These are phyloP conservation scores for Drosophila athabasca DNA, from an alignment of 1,140 invertebrate genomes.

Conservation along the genomic window DNA sequence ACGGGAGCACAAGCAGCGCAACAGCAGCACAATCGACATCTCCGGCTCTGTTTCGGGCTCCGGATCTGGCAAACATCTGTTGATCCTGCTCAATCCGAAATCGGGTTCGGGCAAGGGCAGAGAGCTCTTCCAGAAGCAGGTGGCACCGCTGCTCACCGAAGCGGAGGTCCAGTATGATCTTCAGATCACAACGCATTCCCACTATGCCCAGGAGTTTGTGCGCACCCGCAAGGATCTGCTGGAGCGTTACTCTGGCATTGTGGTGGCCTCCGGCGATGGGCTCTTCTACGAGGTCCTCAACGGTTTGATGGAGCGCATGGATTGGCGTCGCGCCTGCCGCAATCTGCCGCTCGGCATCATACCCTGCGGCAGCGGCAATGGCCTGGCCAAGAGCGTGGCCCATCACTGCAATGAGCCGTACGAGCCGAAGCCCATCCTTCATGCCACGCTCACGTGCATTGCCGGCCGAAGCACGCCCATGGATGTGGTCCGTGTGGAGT, in stretches of 20 bases:
- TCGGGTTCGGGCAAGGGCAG: constrained; percentile 94
- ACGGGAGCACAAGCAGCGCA: constrained; percentile 47
- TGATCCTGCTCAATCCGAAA: constrained; percentile 96
- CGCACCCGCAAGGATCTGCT: constrained; percentile 89
- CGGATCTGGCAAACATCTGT: constrained; percentile 81
- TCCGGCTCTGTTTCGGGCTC: not conserved
- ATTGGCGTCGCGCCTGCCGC: constrained; percentile 92
- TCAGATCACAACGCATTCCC: constrained; percentile 93
- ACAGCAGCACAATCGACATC: too few species aligned
- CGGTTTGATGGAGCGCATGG: constrained; percentile 92
- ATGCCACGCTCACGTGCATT: constrained; percentile 91
- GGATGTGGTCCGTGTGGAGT: constrained; percentile 94
- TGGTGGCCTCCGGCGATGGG: constrained; percentile 97
- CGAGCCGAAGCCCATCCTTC: constrained; percentile 89
- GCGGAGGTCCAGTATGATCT: constrained; percentile 94
- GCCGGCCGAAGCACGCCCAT: constrained; percentile 90
- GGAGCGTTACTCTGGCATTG: constrained; percentile 88
- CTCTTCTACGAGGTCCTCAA: constrained; percentile 97
- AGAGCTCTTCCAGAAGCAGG: constrained; percentile 92
- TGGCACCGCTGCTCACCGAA: constrained; percentile 93
- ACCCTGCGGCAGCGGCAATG: constrained; percentile 98
- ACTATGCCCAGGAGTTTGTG: constrained; percentile 93
- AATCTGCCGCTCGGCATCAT: constrained; percentile 93
- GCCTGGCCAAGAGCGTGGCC: constrained; percentile 93
- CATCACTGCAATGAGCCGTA: constrained; percentile 92